A percentile compares a stretch with the other conserved stretches of the same genome.
phyloP scores from a whole-genome alignment of 2,888 invertebrate genomes.

The Camptogramma bilineatum region DNA sequence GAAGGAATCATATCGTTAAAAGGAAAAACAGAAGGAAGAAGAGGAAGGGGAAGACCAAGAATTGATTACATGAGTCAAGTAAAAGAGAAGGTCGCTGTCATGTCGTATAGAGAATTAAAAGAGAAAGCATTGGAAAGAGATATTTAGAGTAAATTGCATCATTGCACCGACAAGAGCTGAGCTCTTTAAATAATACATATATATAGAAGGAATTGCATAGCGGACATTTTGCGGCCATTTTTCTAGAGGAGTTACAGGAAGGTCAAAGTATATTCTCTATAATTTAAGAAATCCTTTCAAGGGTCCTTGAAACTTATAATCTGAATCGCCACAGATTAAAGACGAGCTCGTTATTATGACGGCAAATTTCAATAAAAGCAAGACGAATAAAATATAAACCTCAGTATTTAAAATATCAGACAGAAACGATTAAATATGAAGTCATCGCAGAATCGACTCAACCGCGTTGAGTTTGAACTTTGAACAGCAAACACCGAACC shows the following conservation, averaged over 20 bases:
- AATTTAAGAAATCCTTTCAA: background rate
- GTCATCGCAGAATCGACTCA: background rate
- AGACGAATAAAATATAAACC: background rate
- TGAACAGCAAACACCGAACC: background rate
- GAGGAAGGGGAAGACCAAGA: no score
- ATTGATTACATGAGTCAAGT: no score
- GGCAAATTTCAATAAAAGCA: background rate
- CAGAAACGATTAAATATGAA: background rate
- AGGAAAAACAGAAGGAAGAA: no score
- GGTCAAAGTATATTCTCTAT: background rate
- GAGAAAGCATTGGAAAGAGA: no score
- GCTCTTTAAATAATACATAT: no score
- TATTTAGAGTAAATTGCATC: no score
- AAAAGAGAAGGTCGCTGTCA: no score
- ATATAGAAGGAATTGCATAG: no score
- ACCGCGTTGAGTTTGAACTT: background rate
- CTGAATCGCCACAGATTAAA: background rate
- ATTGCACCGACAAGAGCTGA: no score
- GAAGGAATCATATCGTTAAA: no score
- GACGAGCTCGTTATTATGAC: background rate
- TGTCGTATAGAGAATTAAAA: no score
- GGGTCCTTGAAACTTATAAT: background rate
- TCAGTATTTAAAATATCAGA: background rate
- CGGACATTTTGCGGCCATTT: no score
- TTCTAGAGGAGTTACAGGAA: background rate